Evolutionary conservation across 2,797 vertebrate species (phyloP), one percentile per base, ranked within the genome.

Genomic region (Epinephelus malabaricus): DNA sequence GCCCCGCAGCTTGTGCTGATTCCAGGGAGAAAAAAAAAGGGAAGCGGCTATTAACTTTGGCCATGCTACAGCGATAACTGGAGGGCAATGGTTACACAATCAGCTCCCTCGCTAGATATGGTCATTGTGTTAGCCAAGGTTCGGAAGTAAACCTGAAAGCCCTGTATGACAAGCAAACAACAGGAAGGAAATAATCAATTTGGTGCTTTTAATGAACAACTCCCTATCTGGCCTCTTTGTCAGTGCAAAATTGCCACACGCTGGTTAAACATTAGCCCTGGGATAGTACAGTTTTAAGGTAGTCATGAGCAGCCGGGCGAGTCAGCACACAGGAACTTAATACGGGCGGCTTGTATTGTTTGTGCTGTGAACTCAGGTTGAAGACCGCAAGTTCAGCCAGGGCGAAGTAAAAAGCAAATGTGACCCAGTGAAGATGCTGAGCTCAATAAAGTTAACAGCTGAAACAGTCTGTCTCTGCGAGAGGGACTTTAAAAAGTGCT

Each of bases 131-230:
- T 92, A 90, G 94, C 94, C 84, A 81, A 86, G 94, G 92, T 93
- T 97, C 92, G 92, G 95, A 97, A 97, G 96, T 93, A 92, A 96
- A 95, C 93, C 95, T 94, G 94, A 94, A 96, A 94, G 94, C 86
- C 92, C 93, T 94, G 95, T 90, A 91, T 94, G 95, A 95, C 94
- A 83, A 95, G 96, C 96, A 97, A 97, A 97, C 97, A 96, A 93
- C 91, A 95, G 97, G 96, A 97, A 98, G 97, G 97, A 98, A 98
- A 97, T 96, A 97, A 98, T 98, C 96, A 96, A 97, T 97, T 97
- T 97, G 94, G 81, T 87, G 90, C 95, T 95, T 96, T 97, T 97
- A 97, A 96, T 96, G 94, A 96, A 95, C 94, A 96, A 97, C 95
- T 86, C 78, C 85, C 92, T 96, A 96, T 97, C 96, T 95, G 84